Evolutionary conservation across 2,113 vertebrate genomes (phyloP).

Genomic region (Etheostoma spectabile): DNA sequence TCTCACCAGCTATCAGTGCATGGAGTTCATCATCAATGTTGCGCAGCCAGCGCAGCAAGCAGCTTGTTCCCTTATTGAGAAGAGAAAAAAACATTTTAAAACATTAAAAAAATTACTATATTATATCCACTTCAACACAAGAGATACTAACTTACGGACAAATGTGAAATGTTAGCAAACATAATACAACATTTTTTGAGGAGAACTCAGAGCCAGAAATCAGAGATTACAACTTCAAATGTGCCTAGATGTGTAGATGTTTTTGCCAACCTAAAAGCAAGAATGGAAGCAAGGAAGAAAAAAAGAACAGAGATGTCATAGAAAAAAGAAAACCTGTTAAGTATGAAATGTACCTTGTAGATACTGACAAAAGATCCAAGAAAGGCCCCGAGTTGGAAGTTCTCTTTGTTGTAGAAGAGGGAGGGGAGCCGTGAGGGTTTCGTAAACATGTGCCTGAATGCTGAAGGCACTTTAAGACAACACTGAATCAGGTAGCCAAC

Average conservation of each 20-base stretch:
- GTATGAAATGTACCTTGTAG: slow-evolving; percentile 90
- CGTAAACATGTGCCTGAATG: slow-evolving; percentile 93
- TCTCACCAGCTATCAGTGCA: slow-evolving; percentile 93
- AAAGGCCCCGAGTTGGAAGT: slow-evolving; percentile 97
- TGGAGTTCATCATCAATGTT: slow-evolving; percentile 98
- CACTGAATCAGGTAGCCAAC: slow-evolving; percentile 98
- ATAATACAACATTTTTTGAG: background rate
- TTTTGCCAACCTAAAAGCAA: background rate
- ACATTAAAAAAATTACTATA: background rate
- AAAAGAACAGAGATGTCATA: background rate
- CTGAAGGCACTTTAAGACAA: slow-evolving; percentile 95
- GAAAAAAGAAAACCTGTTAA: background rate
- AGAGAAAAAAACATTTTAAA: background rate
- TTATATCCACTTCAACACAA: background rate
- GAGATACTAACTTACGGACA: background rate
- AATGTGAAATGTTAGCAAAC: background rate
- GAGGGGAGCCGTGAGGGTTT: slow-evolving; percentile 93
- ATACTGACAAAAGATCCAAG: slow-evolving; percentile 98
- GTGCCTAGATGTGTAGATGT: background rate
- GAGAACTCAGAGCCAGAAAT: background rate
- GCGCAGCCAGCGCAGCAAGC: slow-evolving; percentile 95
- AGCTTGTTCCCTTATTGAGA: slow-evolving; percentile 91
- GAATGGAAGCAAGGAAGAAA: background rate
- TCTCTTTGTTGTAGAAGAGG: slow-evolving; percentile 98
- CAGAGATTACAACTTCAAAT: background rate